Evolutionary conservation across 1,140 invertebrate species (phyloP), one percentile per base, ranked within the genome.

Genomic region (Hormaphis cornu): DNA sequence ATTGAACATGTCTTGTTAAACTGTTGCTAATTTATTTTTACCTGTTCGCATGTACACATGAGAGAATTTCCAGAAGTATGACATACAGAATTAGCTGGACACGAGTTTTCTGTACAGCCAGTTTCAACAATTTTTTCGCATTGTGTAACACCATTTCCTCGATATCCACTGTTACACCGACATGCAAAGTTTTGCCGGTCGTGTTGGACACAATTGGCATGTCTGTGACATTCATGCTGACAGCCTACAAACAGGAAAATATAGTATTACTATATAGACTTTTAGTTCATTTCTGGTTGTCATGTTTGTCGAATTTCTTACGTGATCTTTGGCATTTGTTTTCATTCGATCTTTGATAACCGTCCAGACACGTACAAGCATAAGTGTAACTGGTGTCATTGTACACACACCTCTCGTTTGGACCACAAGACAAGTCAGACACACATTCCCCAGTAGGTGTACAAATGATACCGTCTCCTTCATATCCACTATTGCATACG

Each of bases 61-160:
- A 72, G 74, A 18, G 77, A 72, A 75, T 80, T 44, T 63, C 82
- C 77, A 63, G 87, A 83, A 73, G 86, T 90, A 0, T 84, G 80
- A 77, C 95, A 97, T 37, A 87, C 81, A n/a, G 91, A 93, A 76
- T 94, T 85, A 5, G 78, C 73, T 61, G 87, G 86, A 77, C 95
- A 97, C 77, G 94, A 92, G 74, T 91, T 86, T 1, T 87, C 76
- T 5, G 87, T 80, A 74, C 93, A 88, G 75, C 94, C 96, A 1
- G 86, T 84, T n/a, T 83, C 80, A 20, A 84, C 81, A 70, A 82
- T 20, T 8, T 37, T 20, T 2, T 71, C 53, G 26, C 72, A 72
- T 0, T 69, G 24, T 59, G 42, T 56, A 37, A 74, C 63, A 26
- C 83, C 83, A 76, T 86, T 80, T 42, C 83, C 80, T 69, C 74